Evolutionary conservation across 1,140 invertebrate species (phyloP), one percentile per base, ranked within the genome.

Genomic region (Mycetomoellerius zeteki): DNA sequence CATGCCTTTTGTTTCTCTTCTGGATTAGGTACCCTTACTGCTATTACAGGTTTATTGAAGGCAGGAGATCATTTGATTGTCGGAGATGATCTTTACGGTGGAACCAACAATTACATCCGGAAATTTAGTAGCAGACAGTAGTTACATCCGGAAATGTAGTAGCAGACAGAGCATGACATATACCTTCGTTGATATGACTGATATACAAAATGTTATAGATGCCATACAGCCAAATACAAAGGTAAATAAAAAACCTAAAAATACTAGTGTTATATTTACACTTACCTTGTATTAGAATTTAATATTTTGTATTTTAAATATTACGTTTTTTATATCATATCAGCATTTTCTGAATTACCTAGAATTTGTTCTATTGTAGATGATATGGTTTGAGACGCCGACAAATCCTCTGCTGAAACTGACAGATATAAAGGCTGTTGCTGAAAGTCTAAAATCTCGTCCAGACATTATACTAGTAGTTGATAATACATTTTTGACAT

Each of bases 371-470:
- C 85, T 92, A 84, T 96, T 96, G 12, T 88, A 98, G 98, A 96
- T 99, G 95, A 96, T 99, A 27, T 99, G 99, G 99, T 95, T 99
- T 72, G 99, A 99, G 95, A 98, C 98, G 0, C 99, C 99, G 2
- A 99, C 99, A n/a, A 99, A 99, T 96, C 99, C 99, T 0, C 96
- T 98, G 0, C 94, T 99, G 90, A 99, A 99, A 96, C 94, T 99
- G 19, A 96, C 97, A 30, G 99, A 99, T 94, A 99, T 99, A 86
- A 96, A 96, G 88, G 97, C 96, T 3, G 96, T 99, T 37, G 94
- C 96, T 1, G 96, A 97, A 86, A 91, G 97, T 37, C 96, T 97
- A 0, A 97, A 97, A 71, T 90, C 94, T 88, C 88, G 95, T 89
- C 92, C 97, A 80, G 96, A 97, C 50, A 97, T 99, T 58, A 96